Percentiles rank a stretch among this genome's conserved stretches.
Conservation (phyloP, 1,140 invertebrate species). For the Zelostemma sp. region DNA sequence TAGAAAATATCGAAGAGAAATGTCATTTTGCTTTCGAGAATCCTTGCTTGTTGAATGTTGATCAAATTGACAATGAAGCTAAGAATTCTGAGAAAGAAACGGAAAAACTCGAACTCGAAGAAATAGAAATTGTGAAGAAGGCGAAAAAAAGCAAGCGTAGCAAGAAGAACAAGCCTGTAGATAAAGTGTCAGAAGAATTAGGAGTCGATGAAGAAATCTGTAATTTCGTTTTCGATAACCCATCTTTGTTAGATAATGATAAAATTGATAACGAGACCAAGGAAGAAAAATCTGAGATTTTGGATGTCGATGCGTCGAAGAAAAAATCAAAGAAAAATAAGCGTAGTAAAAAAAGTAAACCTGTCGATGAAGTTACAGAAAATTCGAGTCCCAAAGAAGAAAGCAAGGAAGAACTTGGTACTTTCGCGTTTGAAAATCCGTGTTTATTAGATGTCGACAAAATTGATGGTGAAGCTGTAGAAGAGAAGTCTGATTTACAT, state of each 20-base stretch:
- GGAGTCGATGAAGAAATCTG: constrained; percentile 13
- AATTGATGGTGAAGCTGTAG: constrained; percentile 19
- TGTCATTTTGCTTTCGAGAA: too few species aligned
- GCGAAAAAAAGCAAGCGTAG: constrained; percentile 5
- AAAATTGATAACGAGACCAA: constrained; percentile 21
- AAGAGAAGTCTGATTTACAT: not conserved
- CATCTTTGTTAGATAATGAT: constrained; percentile 34
- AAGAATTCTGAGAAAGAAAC: too few species aligned
- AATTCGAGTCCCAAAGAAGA: constrained; percentile 48
- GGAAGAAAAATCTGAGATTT: constrained; percentile 7
- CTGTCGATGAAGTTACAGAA: too few species aligned
- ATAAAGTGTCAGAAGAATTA: constrained; percentile 7
- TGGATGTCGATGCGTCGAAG: too few species aligned
- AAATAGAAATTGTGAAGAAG: constrained; percentile 12
- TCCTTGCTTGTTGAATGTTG: constrained; percentile 41
- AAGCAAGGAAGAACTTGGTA: not conserved
- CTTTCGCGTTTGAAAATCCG: constrained; percentile 45
- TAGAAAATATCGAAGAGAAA: too few species aligned
- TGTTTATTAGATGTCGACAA: constrained; percentile 29
- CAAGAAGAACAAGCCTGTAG: constrained; percentile 8
- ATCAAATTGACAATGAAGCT: constrained; percentile 12
- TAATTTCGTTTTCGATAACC: constrained; percentile 41
- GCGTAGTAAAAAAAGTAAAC: too few species aligned
- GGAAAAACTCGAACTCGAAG: constrained; percentile 28
- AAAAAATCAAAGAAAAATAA: constrained; percentile 16